Evolutionary conservation across 2,113 vertebrate genomes (phyloP), one percentile per base, ranked within the genome.

Genomic region (Nymphicus hollandicus): DNA sequence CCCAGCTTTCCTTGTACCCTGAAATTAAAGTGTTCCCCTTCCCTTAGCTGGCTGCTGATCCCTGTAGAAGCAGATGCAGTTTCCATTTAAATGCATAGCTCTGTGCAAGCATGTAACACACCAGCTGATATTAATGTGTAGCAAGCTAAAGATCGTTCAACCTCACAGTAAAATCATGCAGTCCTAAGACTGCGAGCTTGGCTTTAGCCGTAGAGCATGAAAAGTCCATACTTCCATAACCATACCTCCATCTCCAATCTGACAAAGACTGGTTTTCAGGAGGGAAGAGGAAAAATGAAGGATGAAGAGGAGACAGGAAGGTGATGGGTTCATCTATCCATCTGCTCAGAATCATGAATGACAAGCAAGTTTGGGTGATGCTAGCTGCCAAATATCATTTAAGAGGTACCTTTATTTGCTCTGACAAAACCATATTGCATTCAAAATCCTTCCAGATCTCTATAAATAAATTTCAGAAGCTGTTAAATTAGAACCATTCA

Each of bases 391-490:
- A 94, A 46, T 49, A 69, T 65, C 2, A 91, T 88, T 88, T 88
- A 92, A 86, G 68, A 87, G 46, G 33, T 68, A 89, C 13, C 35
- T 95, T 96, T 85, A 94, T 91, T 93, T 84, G 58, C 50, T 93
- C 74, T 95, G 87, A 95, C 91, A 90, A 96, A 93, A 84, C 8
- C 27, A 53, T 37, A 74, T 46, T 87, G 35, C 37, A 92, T 95
- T 89, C 81, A 89, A 96, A 97, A 91, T 86, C 65, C 60, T 95
- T 96, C 92, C 79, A 97, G 76, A 90, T 92, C 84, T 81, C 61
- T 83, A 84, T n/a, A 97, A 96, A 95, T 86, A 87, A 96, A 95
- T 88, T 95, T 81, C 91, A 96, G 87, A 96, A 97, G 68, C n/a
- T 19, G 23, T 52, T 90, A 96, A 97, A 97, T 95, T 92, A 87